Base-by-base conservation (phyloP, 2,888 invertebrate genomes). In the Xiphydria camelus region DNA sequence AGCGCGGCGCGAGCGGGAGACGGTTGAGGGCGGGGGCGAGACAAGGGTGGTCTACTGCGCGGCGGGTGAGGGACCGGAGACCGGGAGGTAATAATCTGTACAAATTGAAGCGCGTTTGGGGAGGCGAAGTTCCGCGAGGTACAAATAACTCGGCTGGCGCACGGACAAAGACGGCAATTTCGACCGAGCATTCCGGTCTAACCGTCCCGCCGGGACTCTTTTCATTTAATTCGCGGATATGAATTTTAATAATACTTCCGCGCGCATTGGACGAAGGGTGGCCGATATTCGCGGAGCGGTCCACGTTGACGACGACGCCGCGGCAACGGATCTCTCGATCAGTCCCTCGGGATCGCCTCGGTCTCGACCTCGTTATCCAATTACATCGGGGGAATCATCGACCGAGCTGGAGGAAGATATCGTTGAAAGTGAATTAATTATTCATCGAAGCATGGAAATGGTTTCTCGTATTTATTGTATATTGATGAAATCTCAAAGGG, bases 221-320 rank as follows among this genome's bases (percentile, higher is more conserved):
- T 37, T 42, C 42, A 42, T 42, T 42, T 42, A 34, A 42, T 42
- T 42, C 35, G 29, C 29, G 29, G 25, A 42, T 42, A 42, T 42
- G 42, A 42, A 42, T 42, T 42, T 42, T 42, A 36, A 42, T 29
- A 33, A 34, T 33, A 33, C 23, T 23, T 33, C 17, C 12, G 17
- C 34, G 42, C 17, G 20, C 18, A 17, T 19, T 26, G 26, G 17
- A 14, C 36, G 36, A 29, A 7, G 15, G 15, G 29, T 29, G 29
- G 29, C 12, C 29, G 5, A 12, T n/a, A n/a, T n/a, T n/a, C n/a
- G n/a, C n/a, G n/a, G n/a, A n/a, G n/a, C n/a, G n/a, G n/a, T n/a
- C n/a, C n/a, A n/a, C n/a, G n/a, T n/a, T n/a, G n/a, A n/a, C n/a
- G n/a, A n/a, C n/a, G n/a, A n/a, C n/a, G n/a, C n/a, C n/a, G n/a